phyloP scores from a whole-genome alignment of 2,888 invertebrate species.

The Digitonthophagus gazella region DNA sequence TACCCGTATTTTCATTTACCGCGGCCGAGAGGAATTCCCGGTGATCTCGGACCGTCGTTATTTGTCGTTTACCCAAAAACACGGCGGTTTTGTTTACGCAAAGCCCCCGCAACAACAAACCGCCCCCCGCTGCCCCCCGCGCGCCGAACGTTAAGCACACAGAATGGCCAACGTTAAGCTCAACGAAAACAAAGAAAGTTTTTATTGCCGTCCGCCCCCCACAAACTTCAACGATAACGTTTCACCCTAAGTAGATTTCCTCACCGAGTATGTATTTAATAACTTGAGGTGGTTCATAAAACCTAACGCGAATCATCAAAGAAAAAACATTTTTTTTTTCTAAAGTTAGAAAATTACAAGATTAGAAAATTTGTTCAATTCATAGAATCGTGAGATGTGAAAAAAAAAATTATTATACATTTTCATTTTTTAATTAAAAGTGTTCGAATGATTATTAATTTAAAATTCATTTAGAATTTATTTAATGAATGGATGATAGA shows the following conservation, averaged over 20 bases:
- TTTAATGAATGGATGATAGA: no score
- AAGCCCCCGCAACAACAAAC: constrained; percentile 1
- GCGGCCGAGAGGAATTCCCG: background rate
- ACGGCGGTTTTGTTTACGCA: constrained; percentile 13
- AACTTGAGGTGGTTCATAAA: background rate
- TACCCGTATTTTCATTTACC: background rate
- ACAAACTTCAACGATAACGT: background rate
- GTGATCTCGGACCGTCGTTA: constrained; percentile 13
- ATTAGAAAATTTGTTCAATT: no score
- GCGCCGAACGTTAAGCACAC: background rate
- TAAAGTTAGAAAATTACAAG: background rate
- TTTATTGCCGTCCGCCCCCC: background rate
- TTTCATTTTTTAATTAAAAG: no score
- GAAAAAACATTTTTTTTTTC: background rate
- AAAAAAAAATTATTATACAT: no score
- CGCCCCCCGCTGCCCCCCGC: background rate
- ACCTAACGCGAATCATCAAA: no score
- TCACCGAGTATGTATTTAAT: background rate
- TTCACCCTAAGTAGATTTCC: background rate
- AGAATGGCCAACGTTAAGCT: background rate
- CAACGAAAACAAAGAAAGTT: background rate
- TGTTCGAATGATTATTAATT: no score
- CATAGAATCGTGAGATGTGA: no score
- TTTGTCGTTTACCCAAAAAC: constrained; percentile 14
- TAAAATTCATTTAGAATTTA: no score